phyloP scores from a whole-genome alignment of 2,113 vertebrate genomes.

The Sphyrna mokarran region DNA sequence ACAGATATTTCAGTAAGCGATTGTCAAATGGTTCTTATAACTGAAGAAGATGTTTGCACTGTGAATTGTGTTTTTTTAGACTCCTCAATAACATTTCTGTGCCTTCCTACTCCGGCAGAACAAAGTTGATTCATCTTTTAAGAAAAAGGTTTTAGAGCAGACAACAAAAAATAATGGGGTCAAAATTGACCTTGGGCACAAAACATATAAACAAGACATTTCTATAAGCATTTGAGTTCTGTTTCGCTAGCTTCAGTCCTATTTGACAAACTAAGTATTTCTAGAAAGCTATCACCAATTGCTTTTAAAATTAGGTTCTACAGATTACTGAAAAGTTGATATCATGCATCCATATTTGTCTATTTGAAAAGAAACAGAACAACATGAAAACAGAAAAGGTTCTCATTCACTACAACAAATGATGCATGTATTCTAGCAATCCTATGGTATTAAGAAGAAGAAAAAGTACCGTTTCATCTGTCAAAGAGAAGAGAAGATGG shows the following conservation, averaged over 20 bases:
- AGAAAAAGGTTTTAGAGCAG: neutral
- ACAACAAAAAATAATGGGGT: neutral
- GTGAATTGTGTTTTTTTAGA: neutral
- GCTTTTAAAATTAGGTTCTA: neutral
- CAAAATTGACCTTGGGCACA: neutral
- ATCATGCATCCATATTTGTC: neutral
- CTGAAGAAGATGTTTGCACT: neutral
- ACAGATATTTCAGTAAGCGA: neutral
- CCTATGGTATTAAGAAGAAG: neutral
- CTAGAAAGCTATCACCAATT: neutral
- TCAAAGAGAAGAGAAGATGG: neutral
- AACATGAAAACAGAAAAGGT: neutral
- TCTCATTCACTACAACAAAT: neutral
- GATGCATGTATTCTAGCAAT: neutral
- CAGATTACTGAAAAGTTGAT: neutral
- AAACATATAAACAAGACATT: neutral
- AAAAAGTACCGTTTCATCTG: neutral
- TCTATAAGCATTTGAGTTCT: neutral
- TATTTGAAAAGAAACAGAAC: neutral
- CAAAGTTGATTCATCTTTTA: conserved; percentile 7
- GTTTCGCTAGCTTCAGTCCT: no score
- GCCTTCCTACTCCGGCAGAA: neutral
- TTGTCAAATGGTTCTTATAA: neutral
- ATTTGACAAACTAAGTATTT: neutral
- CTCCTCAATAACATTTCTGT: neutral